A percentile compares a stretch with the other conserved stretches of the same genome.
These are phyloP conservation scores for Hydrolagus colliei DNA, from an alignment of 2,797 vertebrate genomes.

Conservation along the genomic window DNA sequence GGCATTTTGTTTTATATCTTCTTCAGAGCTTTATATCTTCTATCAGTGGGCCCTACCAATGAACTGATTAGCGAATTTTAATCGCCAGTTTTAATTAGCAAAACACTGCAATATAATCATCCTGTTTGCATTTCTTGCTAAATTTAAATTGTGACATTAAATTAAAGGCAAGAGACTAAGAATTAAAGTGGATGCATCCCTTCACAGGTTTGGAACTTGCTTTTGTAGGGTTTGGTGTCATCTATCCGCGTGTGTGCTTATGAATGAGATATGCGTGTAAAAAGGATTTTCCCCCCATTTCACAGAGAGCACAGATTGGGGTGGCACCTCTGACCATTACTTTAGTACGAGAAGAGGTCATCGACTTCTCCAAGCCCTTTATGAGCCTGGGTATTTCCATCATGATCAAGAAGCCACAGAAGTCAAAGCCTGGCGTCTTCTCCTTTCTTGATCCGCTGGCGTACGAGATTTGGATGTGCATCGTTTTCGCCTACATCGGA, in stretches of 20 bases:
- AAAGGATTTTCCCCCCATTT: slow-evolving; percentile 20
- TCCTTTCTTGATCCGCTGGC: slow-evolving; percentile 97
- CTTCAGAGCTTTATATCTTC: neutral
- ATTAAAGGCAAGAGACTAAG: neutral
- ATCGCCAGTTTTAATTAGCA: neutral
- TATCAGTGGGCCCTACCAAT: neutral
- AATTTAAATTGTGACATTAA: neutral
- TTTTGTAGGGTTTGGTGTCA: slow-evolving; percentile 14
- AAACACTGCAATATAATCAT: neutral
- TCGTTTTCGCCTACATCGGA: slow-evolving; percentile 97
- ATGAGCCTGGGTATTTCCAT: slow-evolving; percentile 98
- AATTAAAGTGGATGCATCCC: neutral
- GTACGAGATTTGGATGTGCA: slow-evolving; percentile 99
- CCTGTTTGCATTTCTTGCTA: neutral
- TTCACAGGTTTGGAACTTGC: neutral
- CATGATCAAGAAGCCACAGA: slow-evolving; percentile 99
- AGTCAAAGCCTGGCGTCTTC: slow-evolving; percentile 97
- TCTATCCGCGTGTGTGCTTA: neutral
- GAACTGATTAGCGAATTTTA: neutral
- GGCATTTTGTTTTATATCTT: slow-evolving; percentile 8
- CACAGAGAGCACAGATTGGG: slow-evolving; percentile 95
- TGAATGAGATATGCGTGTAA: neutral
- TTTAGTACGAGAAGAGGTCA: slow-evolving; percentile 94
- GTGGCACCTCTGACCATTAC: slow-evolving; percentile 97
- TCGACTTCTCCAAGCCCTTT: slow-evolving; percentile 98